A percentile compares a stretch with the other conserved stretches of the same genome.
Evolutionary conservation across 2,888 invertebrate species (phyloP).

Genomic region (Macrophya alboannulata): DNA sequence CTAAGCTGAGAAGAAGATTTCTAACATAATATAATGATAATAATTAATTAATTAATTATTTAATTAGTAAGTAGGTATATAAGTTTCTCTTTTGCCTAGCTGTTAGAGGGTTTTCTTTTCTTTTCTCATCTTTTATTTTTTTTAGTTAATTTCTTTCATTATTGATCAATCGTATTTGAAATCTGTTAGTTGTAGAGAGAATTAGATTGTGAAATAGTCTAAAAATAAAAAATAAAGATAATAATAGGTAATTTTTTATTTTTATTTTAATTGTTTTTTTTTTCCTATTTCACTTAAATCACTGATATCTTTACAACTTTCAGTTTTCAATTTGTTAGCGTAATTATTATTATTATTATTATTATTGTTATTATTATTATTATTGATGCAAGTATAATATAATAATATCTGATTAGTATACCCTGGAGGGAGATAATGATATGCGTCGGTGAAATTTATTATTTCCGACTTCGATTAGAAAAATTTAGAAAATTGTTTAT

Average conservation of each 20-base stretch:
- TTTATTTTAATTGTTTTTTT: neutral
- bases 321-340: slow-evolving; percentile 29
- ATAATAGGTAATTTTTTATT: neutral
- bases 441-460: slow-evolving; percentile 69
- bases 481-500: slow-evolving; percentile 15
- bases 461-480: slow-evolving; percentile 2
- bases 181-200: slow-evolving; percentile 16
- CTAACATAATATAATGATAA: slow-evolving; percentile 55
- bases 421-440: slow-evolving; percentile 72
- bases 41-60: slow-evolving; percentile 15
- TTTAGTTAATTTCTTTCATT: neutral
- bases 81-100: slow-evolving; percentile 50
- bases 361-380: slow-evolving; percentile 64
- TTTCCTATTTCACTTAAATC: neutral
- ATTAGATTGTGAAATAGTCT: slow-evolving; percentile 9
- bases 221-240: slow-evolving; percentile 27
- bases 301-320: slow-evolving; percentile 22
- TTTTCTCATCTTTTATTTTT: neutral
- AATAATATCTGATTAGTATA: slow-evolving; percentile 63
- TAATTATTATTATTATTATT: slow-evolving; percentile 61
- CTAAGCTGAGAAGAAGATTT: slow-evolving; percentile 44
- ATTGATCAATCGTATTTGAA: slow-evolving; percentile 28
- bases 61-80: slow-evolving; percentile 52
- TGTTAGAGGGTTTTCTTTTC: neutral
- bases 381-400: slow-evolving; percentile 64